These are phyloP conservation scores for Lytechinus pictus DNA, from an alignment of 35 echinoderm and acorn worm genomes.

Conservation along the genomic window DNA sequence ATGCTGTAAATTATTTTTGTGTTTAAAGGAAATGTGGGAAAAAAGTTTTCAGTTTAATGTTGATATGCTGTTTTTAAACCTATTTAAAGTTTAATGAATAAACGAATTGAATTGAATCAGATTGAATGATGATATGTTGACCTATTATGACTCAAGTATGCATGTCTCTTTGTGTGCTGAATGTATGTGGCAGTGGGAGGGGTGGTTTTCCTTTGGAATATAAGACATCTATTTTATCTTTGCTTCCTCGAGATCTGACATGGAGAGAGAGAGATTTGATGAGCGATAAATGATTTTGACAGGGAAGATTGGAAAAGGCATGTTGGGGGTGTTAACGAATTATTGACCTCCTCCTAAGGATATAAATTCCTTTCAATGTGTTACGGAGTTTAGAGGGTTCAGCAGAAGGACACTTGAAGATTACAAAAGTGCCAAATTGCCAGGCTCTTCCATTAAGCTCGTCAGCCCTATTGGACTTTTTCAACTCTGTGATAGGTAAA, in stretches of 20 bases:
- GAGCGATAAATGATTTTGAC: background rate
- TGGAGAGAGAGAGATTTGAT: background rate
- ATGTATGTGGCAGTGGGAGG: background rate
- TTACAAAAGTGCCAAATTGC: background rate
- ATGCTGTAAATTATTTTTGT: too few species aligned
- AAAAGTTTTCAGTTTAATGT: too few species aligned
- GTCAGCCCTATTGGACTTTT: too few species aligned
- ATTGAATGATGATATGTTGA: too few species aligned
- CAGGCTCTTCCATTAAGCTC: background rate
- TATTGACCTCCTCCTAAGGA: background rate
- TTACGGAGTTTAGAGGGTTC: background rate
- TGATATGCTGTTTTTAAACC: too few species aligned
- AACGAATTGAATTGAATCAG: too few species aligned
- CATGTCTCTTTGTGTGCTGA: too few species aligned
- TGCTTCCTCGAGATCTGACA: background rate
- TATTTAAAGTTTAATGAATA: too few species aligned
- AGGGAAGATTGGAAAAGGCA: constrained; percentile 9
- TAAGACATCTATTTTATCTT: background rate
- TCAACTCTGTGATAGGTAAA: too few species aligned
- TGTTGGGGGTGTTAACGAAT: background rate
- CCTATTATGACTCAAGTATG: too few species aligned
- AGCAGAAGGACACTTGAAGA: background rate
- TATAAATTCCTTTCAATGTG: background rate
- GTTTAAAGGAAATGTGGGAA: too few species aligned
- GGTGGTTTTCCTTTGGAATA: background rate